Percentiles rank a stretch among this genome's conserved stretches.
Evolutionary conservation across 2,113 vertebrate species (phyloP).

Genomic region (Leptobrachium leishanense): DNA sequence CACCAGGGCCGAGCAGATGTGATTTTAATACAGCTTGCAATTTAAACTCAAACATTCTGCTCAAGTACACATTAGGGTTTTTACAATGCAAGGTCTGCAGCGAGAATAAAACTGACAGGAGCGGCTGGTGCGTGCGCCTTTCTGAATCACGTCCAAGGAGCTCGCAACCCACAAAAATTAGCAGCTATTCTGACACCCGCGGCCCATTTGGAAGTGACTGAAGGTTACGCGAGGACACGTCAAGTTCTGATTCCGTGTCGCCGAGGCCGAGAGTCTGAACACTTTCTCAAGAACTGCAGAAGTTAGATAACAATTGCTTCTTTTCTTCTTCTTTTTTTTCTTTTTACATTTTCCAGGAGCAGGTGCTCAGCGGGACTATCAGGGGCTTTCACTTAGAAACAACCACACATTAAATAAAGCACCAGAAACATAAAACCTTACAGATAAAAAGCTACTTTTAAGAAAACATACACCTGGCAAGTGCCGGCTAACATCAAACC

Average conservation of each 20-base stretch:
- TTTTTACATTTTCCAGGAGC: neutral
- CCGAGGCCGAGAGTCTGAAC: neutral
- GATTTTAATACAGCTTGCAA: conserved; percentile 40
- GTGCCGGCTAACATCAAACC: neutral
- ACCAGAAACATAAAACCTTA: neutral
- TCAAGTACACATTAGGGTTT: conserved; percentile 34
- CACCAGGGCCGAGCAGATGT: conserved; percentile 48
- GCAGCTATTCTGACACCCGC: conserved; percentile 6
- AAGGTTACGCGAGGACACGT: conserved; percentile 7
- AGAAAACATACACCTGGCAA: neutral
- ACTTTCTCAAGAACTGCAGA: neutral
- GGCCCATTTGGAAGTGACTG: conserved; percentile 1
- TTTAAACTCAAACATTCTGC: conserved; percentile 42
- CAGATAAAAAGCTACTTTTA: neutral
- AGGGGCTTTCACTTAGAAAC: neutral
- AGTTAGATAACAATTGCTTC: neutral
- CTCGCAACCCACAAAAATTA: neutral
- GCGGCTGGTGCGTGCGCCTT: neutral
- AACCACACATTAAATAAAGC: neutral
- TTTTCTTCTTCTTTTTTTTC: neutral
- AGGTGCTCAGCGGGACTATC: neutral
- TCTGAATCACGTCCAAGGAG: conserved; percentile 1
- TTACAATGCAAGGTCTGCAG: conserved; percentile 15
- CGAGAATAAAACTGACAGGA: neutral
- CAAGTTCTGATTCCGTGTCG: neutral